Conservation (phyloP, 1,140 invertebrate species). For the Nasonia giraulti region DNA sequence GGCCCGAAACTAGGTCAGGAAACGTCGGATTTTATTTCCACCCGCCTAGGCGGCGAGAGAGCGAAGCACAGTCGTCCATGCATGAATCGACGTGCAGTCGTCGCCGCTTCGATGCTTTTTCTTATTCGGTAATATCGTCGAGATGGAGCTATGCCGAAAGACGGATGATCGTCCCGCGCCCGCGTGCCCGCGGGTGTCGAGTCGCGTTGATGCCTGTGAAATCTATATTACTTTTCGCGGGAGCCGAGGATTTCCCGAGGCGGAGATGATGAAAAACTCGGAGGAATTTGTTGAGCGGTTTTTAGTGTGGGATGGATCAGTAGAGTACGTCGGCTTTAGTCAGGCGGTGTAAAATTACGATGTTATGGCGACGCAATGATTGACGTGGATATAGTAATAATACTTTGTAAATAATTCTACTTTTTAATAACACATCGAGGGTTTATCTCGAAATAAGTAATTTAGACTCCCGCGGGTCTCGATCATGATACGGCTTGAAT, state of each 20-base stretch:
- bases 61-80: background rate
- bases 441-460: background rate
- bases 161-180: background rate
- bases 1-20: conserved; percentile 29
- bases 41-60: background rate
- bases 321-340: background rate
- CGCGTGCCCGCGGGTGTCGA: too few relatives aligned
- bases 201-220: background rate
- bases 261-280: background rate
- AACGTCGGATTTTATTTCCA: conserved; percentile 34
- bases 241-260: background rate
- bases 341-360: background rate
- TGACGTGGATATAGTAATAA: too few relatives aligned
- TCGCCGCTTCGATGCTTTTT: background rate
- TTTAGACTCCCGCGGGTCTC: background rate
- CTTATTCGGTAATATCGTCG: background rate
- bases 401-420: too few relatives aligned
- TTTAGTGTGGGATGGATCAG: background rate
- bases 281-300: background rate
- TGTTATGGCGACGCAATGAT: too few relatives aligned
- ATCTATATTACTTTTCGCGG: background rate
- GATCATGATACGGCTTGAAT: background rate
- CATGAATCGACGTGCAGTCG: conserved; percentile 10
- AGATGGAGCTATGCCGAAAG: background rate
- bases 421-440: too few relatives aligned